phyloP scores from a whole-genome alignment of 2,113 vertebrate genomes.

The Pongo abelii region DNA sequence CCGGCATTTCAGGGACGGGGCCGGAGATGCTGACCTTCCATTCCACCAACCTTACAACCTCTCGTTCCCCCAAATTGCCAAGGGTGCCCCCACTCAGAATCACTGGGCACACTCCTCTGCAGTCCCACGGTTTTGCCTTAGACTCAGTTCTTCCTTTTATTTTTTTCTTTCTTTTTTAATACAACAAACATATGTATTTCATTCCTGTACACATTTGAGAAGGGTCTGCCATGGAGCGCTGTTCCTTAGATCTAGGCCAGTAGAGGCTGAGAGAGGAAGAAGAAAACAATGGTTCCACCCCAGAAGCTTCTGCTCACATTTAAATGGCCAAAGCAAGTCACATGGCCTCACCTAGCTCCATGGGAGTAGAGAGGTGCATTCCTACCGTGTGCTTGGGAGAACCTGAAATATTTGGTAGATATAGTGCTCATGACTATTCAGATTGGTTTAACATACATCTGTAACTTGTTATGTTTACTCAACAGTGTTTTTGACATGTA shows the following conservation, averaged over 20 bases:
- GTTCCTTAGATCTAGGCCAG: neutral
- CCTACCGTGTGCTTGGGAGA: neutral
- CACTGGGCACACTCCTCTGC: neutral
- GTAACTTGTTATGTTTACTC: neutral
- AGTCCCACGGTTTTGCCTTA: neutral
- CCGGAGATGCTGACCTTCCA: neutral
- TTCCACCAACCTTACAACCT: neutral
- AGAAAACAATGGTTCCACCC: neutral
- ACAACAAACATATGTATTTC: neutral
- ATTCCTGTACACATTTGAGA: neutral
- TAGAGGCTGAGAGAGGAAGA: neutral
- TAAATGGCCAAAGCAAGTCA: neutral
- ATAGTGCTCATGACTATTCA: too few species aligned
- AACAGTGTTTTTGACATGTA: neutral
- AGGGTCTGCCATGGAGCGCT: neutral
- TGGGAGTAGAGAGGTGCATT: fast-evolving
- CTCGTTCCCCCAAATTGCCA: neutral
- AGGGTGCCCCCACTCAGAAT: neutral
- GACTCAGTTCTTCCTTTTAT: neutral
- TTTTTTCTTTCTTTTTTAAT: neutral
- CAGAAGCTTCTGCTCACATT: neutral
- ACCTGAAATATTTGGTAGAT: fast-evolving
- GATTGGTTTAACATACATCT: neutral
- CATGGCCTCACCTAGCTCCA: fast-evolving
- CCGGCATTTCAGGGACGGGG: neutral